phyloP scores from a whole-genome alignment of 2,888 invertebrate genomes.

The Lacanobia wlatinum region DNA sequence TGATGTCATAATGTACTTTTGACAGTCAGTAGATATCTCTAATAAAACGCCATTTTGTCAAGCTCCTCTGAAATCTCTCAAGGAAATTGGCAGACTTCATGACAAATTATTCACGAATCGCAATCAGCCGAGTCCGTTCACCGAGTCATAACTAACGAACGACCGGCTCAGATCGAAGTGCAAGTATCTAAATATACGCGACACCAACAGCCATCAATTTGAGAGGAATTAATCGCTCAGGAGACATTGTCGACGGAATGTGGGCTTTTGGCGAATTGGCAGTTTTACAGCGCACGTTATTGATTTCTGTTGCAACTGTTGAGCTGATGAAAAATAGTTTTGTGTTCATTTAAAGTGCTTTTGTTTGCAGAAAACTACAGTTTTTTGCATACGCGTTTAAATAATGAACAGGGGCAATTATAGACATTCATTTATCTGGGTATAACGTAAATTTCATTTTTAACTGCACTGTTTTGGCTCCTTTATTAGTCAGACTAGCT shows the following conservation, averaged over 20 bases:
- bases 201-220: conserved; percentile 47
- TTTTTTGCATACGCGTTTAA: too few relatives aligned
- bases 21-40: too few relatives aligned
- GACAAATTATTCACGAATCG: conserved; percentile 17
- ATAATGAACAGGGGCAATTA: too few relatives aligned
- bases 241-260: conserved; percentile 47
- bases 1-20: too few relatives aligned
- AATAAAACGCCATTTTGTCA: too few relatives aligned
- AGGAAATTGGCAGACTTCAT: neutral
- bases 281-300: conserved; percentile 42
- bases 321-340: neutral
- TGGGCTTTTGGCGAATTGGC: conserved; percentile 45
- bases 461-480: too few relatives aligned
- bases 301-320: conserved; percentile 38
- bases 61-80: neutral
- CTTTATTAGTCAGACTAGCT: too few relatives aligned
- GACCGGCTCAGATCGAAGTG: conserved; percentile 47
- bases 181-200: conserved; percentile 54
- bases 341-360: neutral
- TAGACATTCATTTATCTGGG: too few relatives aligned
- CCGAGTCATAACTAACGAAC: conserved; percentile 41
- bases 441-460: too few relatives aligned
- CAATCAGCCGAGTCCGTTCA: conserved; percentile 38
- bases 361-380: neutral
- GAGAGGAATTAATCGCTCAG: conserved; percentile 47